A percentile compares a stretch with the other conserved stretches of the same genome.
These are phyloP conservation scores for Melanotaenia nigrans DNA, from an alignment of 2,797 vertebrate species.

Conservation along the genomic window DNA sequence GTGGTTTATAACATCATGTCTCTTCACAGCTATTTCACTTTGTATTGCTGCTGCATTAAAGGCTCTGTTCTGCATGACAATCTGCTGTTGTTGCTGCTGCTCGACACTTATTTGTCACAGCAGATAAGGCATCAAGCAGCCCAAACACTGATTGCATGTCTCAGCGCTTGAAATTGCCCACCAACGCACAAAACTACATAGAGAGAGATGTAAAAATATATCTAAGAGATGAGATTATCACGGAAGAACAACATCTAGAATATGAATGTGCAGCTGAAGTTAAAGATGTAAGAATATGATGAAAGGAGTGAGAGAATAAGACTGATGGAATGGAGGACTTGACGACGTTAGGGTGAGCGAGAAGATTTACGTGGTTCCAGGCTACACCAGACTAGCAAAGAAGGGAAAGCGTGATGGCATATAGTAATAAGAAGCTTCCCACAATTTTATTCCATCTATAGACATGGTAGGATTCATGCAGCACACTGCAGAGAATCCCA, in stretches of 20 bases:
- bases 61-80: constrained; percentile 69
- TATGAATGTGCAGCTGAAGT: constrained; percentile 40
- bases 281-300: constrained; percentile 45
- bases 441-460: constrained; percentile 46
- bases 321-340: constrained; percentile 30
- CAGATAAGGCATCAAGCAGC: constrained; percentile 61
- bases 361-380: constrained; percentile 52
- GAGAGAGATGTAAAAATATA: constrained; percentile 40
- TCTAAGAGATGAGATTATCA: constrained; percentile 38
- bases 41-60: constrained; percentile 59
- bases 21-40: constrained; percentile 72
- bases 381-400: constrained; percentile 44
- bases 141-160: constrained; percentile 59
- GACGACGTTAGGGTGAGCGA: constrained; percentile 44
- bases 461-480: constrained; percentile 40
- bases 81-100: constrained; percentile 59
- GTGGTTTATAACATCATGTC: constrained; percentile 70
- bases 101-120: constrained; percentile 73
- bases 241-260: constrained; percentile 35
- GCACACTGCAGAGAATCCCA: constrained; percentile 59
- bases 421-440: constrained; percentile 43
- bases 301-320: constrained; percentile 42
- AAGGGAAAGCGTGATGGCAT: constrained; percentile 52
- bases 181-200: constrained; percentile 35
- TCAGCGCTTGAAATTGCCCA: constrained; percentile 57